phyloP scores from a whole-genome alignment of 2,113 vertebrate genomes.

The Egretta garzetta region DNA sequence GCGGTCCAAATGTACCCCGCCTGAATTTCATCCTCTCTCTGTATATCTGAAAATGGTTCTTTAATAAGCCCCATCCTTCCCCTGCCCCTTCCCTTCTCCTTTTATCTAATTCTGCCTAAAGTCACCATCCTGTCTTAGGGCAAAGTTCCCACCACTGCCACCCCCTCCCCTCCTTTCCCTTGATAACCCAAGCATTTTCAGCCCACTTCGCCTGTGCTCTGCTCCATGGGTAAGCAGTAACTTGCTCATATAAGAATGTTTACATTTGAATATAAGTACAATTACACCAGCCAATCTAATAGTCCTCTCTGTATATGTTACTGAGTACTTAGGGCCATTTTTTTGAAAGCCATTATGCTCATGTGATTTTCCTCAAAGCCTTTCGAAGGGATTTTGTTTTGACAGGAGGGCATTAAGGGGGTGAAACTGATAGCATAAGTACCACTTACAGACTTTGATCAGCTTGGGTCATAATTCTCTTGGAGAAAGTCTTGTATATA shows the following conservation, averaged over 20 bases:
- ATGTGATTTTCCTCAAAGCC: constrained; percentile 84
- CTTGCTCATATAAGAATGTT: constrained; percentile 77
- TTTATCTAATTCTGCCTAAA: background rate
- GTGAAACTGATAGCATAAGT: constrained; percentile 86
- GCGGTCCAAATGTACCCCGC: accelerated
- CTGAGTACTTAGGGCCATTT: constrained; percentile 77
- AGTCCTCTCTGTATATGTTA: constrained; percentile 85
- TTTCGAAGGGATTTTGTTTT: constrained; percentile 85
- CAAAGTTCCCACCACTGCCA: background rate
- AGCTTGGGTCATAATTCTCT: constrained; percentile 80
- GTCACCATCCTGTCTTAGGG: background rate
- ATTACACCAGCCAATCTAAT: constrained; percentile 81
- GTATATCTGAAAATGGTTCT: background rate
- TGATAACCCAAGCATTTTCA: background rate
- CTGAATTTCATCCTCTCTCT: background rate
- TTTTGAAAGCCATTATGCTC: constrained; percentile 78
- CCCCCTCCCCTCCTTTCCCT: background rate
- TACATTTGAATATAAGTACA: constrained; percentile 80
- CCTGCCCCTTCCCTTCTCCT: background rate
- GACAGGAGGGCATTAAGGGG: constrained; percentile 87
- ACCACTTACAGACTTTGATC: constrained; percentile 86
- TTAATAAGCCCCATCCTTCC: background rate
- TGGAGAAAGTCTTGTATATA: constrained; percentile 86
- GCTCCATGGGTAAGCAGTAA: constrained; percentile 56
- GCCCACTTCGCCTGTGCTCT: background rate